A percentile compares a stretch with the other conserved stretches of the same genome.
Evolutionary conservation across 2,888 invertebrate genomes (phyloP).

Genomic region (Zygothrica quintamaculata): DNA sequence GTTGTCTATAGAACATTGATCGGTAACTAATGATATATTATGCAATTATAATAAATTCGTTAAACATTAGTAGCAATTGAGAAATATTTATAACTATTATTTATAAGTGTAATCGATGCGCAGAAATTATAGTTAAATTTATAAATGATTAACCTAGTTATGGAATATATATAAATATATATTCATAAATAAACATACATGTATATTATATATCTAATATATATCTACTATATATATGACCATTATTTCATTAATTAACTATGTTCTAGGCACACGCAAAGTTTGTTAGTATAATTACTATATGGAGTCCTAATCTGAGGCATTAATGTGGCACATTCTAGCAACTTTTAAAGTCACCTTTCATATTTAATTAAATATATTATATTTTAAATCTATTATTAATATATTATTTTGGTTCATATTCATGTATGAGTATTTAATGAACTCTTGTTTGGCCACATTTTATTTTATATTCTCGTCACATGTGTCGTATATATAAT

Average conservation of each 20-base stretch:
- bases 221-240: background rate
- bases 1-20: constrained; percentile 14
- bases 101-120: constrained; percentile 1
- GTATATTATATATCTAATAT: background rate
- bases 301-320: constrained; percentile 4
- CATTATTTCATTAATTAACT: constrained; percentile 23
- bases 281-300: constrained; percentile 16
- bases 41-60: constrained; percentile 54
- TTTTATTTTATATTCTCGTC: constrained; percentile 24
- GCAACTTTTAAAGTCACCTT: constrained; percentile 6
- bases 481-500: constrained; percentile 42
- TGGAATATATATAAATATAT: background rate
- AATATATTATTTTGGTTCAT: constrained; percentile 9
- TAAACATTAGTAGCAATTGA: constrained; percentile 17
- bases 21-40: constrained; percentile 8
- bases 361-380: background rate
- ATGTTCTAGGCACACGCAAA: background rate
- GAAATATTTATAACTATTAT: constrained; percentile 6
- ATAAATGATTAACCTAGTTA: constrained; percentile 8
- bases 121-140: background rate
- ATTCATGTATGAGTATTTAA: constrained; percentile 21
- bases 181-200: too few relatives aligned
- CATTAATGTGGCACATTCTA: too few relatives aligned
- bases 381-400: constrained; percentile 5
- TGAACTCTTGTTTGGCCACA: constrained; percentile 6